These are phyloP conservation scores for Melieria crassipennis DNA, from an alignment of 2,888 invertebrate genomes.

Conservation along the genomic window DNA sequence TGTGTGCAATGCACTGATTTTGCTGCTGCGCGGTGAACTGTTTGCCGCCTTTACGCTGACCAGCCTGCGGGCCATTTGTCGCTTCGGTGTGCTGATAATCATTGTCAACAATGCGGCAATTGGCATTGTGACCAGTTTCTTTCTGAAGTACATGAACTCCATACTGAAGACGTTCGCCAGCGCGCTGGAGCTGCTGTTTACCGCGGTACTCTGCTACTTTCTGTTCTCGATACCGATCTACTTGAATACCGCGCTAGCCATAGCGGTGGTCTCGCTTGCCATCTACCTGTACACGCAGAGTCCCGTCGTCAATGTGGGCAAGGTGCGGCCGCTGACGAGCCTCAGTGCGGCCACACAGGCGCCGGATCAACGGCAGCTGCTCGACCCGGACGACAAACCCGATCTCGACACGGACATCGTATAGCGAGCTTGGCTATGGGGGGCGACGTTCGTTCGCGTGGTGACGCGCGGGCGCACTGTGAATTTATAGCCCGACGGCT, in stretches of 20 bases:
- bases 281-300: constrained; percentile 89
- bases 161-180: constrained; percentile 96
- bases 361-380: constrained; percentile 50
- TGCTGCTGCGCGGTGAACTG: constrained; percentile 75
- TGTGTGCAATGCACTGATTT: constrained; percentile 83
- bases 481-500: no score
- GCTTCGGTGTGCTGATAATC: constrained; percentile 80
- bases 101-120: constrained; percentile 90
- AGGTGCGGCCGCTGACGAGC: constrained; percentile 51
- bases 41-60: constrained; percentile 70
- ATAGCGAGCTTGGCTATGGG: constrained; percentile 40
- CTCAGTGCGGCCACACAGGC: constrained; percentile 45
- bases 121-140: constrained; percentile 94
- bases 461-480: no score
- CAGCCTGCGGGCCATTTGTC: constrained; percentile 70
- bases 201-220: constrained; percentile 86
- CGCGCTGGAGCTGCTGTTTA: constrained; percentile 89
- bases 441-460: neutral
- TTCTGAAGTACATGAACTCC: constrained; percentile 91
- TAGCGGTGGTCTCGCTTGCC: constrained; percentile 83
- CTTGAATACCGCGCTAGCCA: constrained; percentile 82
- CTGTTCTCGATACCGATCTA: constrained; percentile 88
- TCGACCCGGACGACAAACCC: constrained; percentile 54
- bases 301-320: constrained; percentile 77
- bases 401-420: constrained; percentile 61